Conservation (phyloP, 1,140 invertebrate species). For the Vollenhovia emeryi region DNA sequence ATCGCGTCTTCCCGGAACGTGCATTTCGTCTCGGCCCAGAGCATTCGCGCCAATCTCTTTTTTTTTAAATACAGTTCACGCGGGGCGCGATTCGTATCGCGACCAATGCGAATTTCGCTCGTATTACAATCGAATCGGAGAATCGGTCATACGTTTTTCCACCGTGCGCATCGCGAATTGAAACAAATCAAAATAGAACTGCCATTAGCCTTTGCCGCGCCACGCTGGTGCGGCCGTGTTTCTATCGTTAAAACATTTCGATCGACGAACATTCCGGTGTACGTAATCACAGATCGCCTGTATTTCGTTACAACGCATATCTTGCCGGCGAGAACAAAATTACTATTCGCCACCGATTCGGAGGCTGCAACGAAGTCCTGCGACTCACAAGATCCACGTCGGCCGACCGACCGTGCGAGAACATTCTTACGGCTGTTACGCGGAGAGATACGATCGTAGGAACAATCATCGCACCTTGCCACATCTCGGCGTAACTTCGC, state of each 20-base stretch:
- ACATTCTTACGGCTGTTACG: conserved; percentile 9
- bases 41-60: conserved; percentile 1
- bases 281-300: conserved; percentile 19
- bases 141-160: neutral
- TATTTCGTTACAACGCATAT: conserved; percentile 16
- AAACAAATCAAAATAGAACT: neutral
- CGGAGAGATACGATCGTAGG: conserved; percentile 30
- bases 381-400: conserved; percentile 26
- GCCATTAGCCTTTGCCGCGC: neutral
- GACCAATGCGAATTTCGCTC: neutral
- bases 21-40: conserved; percentile 20
- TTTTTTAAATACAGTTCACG: neutral
- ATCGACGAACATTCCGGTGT: neutral
- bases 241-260: neutral
- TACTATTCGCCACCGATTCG: no score
- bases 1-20: conserved; percentile 15
- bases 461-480: conserved; percentile 25
- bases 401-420: neutral
- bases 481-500: neutral
- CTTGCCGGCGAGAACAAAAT: neutral
- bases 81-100: neutral
- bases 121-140: neutral
- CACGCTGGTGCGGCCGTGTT: neutral
- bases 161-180: neutral
- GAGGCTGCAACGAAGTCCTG: conserved; percentile 43